phyloP scores from a whole-genome alignment of 2,888 invertebrate species.

The Lasioglossum morio region DNA sequence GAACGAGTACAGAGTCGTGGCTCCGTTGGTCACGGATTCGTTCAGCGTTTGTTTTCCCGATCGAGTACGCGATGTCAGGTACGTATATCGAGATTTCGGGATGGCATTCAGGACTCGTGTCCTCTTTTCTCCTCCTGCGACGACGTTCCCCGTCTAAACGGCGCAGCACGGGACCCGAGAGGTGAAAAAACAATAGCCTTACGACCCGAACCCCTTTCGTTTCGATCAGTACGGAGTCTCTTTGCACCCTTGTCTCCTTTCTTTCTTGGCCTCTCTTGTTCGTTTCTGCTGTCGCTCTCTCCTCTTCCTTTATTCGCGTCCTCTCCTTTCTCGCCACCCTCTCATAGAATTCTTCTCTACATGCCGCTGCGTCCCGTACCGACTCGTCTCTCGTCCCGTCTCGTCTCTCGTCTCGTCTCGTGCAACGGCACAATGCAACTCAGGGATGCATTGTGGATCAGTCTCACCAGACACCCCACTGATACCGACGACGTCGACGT shows the following conservation, averaged over 20 bases:
- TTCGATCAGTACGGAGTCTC: conserved; percentile 43
- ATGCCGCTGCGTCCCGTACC: conserved; percentile 64
- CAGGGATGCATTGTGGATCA: conserved; percentile 73
- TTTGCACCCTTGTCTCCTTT: conserved; percentile 57
- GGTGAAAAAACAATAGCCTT: conserved; percentile 72
- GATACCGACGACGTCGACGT: conserved; percentile 51
- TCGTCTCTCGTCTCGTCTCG: conserved; percentile 41
- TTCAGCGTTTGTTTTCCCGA: background rate
- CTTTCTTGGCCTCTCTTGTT: conserved; percentile 59
- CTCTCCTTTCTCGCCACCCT: conserved; percentile 64
- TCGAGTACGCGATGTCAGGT: conserved; percentile 22
- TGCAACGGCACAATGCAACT: conserved; percentile 73
- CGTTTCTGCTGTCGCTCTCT: conserved; percentile 44
- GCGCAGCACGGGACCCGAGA: conserved; percentile 56
- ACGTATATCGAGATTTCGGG: conserved; percentile 56
- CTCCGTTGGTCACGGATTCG: background rate
- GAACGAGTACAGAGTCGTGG: background rate
- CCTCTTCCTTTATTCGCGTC: conserved; percentile 32
- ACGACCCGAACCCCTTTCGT: conserved; percentile 66
- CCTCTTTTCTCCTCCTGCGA: conserved; percentile 35
- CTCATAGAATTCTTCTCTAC: conserved; percentile 77
- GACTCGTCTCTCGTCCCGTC: conserved; percentile 40
- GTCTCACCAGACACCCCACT: conserved; percentile 66
- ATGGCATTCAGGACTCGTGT: conserved; percentile 57
- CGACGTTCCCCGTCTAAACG: conserved; percentile 29